Evolutionary conservation across 2,888 invertebrate genomes (phyloP), one percentile per base, ranked within the genome.

Genomic region (Athalia circularis): DNA sequence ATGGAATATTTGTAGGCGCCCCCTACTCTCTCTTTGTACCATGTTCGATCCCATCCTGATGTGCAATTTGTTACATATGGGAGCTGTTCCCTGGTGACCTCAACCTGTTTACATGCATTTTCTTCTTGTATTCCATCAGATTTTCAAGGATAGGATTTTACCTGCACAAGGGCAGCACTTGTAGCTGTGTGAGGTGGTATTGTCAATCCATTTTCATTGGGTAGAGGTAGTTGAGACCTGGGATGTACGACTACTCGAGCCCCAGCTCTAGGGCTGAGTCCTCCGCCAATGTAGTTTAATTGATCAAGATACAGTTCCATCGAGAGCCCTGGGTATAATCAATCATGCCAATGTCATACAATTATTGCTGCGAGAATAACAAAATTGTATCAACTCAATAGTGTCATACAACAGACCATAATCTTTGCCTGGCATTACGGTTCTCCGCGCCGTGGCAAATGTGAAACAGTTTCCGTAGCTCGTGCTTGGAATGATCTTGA

Each of bases 401-500:
- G 52, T 67, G 15, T 67, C 50, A 9, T 4, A 68, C 45, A n/a
- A 4, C 54, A 77, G 64, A 80, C 82, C 82, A 62, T 82, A 82
- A 64, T 82, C 82, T 70, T 67, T 80, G 6, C 82, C 82, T 4
- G 82, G 82, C 54, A 82, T 82, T 15, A 82, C 79, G 29, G 82
- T 81, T 76, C 75, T 80, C 50, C 82, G 78, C 4, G 64, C 61
- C 15, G 82, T 82, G 43, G 48, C 47, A 67, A 82, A 82, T 11
- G 82, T 82, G 67, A 75, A 82, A 65, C 82, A 82, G 76, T 82
- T 82, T 50, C 82, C 82, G 76, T 79, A 82, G 29, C 75, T 78
- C 59, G 75, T 80, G 15, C 74, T 76, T 3, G 78, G 15, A 15
- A 65, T 54, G 29, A 78, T 79, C 7, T 70, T 75, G 52, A 82